Percentiles rank a stretch among this genome's conserved stretches.
These are phyloP conservation scores for Pelodiscus sinensis DNA, from an alignment of 2,113 vertebrate genomes.

Conservation along the genomic window DNA sequence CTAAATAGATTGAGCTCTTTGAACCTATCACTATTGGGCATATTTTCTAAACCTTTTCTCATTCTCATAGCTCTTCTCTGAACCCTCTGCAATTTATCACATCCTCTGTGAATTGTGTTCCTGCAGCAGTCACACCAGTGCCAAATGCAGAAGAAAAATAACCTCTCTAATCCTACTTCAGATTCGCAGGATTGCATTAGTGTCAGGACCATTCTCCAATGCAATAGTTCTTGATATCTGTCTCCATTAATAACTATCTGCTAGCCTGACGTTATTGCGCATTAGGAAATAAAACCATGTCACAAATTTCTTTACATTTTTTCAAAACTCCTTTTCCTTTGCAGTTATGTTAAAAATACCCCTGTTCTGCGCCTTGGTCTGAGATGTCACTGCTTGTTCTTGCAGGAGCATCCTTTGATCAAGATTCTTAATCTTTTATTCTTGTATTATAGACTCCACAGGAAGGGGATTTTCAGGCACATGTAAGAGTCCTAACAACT, in stretches of 20 bases:
- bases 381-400: neutral
- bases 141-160: neutral
- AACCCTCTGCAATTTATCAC: neutral
- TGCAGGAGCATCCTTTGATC: neutral
- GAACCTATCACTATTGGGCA: neutral
- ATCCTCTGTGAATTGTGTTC: neutral
- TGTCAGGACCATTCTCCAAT: neutral
- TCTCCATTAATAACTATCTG: neutral
- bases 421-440: neutral
- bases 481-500: neutral
- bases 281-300: neutral
- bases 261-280: neutral
- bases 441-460: neutral
- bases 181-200: neutral
- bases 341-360: neutral
- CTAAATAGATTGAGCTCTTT: neutral
- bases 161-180: neutral
- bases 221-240: neutral
- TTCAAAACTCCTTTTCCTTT: neutral
- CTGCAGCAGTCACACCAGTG: neutral
- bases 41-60: neutral
- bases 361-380: neutral
- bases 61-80: neutral
- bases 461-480: neutral
- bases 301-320: neutral